Evolutionary conservation across 2,888 invertebrate species (phyloP).

Genomic region (Stenichneumon culpator): DNA sequence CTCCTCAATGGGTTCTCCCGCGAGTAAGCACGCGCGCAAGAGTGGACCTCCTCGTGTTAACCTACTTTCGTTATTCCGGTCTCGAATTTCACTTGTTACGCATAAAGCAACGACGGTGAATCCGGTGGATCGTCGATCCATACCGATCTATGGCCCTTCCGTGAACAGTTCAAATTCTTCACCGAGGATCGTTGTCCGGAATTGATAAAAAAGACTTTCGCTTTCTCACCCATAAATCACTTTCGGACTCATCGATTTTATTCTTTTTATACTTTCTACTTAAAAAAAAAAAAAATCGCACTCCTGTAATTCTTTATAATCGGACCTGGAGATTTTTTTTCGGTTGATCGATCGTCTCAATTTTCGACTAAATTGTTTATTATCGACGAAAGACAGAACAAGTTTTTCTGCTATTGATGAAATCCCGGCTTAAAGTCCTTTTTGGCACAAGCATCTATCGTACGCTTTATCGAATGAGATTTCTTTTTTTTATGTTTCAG

Average conservation of each 20-base stretch:
- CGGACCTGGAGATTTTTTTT: neutral
- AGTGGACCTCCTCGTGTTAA: conserved; percentile 46
- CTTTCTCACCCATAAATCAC: conserved; percentile 29
- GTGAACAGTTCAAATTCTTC: conserved; percentile 11
- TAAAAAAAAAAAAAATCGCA: neutral
- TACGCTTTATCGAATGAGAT: neutral
- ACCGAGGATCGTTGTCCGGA: conserved; percentile 17
- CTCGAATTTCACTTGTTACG: conserved; percentile 68
- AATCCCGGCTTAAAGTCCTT: neutral
- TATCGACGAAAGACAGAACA: neutral
- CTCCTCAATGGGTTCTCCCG: conserved; percentile 9
- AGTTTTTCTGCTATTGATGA: neutral
- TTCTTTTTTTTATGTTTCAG: neutral
- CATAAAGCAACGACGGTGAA: conserved; percentile 42
- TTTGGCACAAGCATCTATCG: neutral
- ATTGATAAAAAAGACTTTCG: conserved; percentile 27
- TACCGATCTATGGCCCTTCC: conserved; percentile 10
- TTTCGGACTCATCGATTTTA: neutral
- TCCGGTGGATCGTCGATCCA: conserved; percentile 12
- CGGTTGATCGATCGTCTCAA: neutral
- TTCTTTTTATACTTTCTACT: neutral
- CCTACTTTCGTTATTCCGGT: conserved; percentile 63
- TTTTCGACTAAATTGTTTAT: neutral
- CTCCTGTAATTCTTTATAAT: neutral
- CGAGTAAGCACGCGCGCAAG: neutral